phyloP scores from a whole-genome alignment of 2,797 vertebrate genomes.

The Leucoraja ocellata region DNA sequence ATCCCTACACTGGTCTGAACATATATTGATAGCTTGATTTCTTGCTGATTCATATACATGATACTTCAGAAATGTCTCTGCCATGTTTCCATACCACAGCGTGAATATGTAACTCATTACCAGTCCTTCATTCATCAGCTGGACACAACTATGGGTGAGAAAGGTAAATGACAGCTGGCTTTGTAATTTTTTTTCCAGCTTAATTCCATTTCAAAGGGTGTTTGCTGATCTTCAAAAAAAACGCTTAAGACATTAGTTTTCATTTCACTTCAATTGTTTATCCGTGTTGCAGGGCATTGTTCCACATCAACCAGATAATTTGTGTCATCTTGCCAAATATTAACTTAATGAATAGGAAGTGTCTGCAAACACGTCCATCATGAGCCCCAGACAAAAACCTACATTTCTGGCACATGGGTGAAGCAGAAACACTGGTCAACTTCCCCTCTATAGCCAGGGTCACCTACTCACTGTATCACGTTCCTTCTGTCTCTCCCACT shows the following conservation, averaged over 20 bases:
- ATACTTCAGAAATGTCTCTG: not conserved
- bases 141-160: not conserved
- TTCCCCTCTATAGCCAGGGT: not conserved
- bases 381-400: not conserved
- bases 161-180: not conserved
- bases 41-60: not conserved
- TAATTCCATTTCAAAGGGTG: not conserved
- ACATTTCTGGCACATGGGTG: not conserved
- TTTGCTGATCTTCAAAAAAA: not conserved
- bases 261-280: not conserved
- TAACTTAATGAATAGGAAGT: no score
- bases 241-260: not conserved
- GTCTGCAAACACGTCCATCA: no score
- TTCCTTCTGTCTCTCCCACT: not conserved
- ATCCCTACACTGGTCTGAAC: not conserved
- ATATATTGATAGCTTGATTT: not conserved
- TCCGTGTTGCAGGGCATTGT: not conserved
- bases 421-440: not conserved
- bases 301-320: not conserved
- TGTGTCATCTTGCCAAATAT: not conserved
- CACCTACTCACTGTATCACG: no score
- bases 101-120: not conserved
- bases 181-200: not conserved
- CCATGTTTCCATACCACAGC: not conserved
- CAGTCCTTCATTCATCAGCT: not conserved